Evolutionary conservation across 2,888 invertebrate genomes (phyloP).

Genomic region (Catocala sponsa): DNA sequence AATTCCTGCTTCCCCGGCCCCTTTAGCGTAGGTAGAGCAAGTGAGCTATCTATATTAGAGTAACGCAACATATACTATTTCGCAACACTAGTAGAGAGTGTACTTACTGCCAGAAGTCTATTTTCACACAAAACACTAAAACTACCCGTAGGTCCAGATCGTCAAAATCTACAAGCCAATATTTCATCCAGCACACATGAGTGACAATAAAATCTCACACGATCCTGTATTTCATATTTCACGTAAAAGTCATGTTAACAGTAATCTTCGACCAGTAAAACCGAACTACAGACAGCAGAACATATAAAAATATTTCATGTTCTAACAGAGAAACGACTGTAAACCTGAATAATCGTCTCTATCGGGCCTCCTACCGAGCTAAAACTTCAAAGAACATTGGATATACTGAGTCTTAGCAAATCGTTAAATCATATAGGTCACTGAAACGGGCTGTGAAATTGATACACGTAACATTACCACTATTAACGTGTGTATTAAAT

Average conservation of each 20-base stretch:
- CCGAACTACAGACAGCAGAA: background rate
- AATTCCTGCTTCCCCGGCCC: too few species aligned
- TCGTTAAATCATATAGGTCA: slow-evolving; percentile 40
- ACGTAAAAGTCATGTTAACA: slow-evolving; percentile 3
- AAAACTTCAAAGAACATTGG: slow-evolving; percentile 41
- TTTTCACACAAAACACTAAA: too few species aligned
- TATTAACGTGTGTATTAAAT: slow-evolving; percentile 20
- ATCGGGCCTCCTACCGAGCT: slow-evolving; percentile 16
- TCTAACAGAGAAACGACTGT: slow-evolving; percentile 21
- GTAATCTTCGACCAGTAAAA: background rate
- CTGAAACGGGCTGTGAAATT: slow-evolving; percentile 41
- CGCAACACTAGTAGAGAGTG: too few species aligned
- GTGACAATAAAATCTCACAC: background rate
- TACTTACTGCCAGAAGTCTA: too few species aligned
- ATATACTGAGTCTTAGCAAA: slow-evolving; percentile 27
- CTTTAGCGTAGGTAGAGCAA: too few species aligned
- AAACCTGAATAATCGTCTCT: slow-evolving; percentile 17
- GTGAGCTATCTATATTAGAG: too few species aligned
- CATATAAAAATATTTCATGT: slow-evolving; percentile 7
- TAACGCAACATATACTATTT: too few species aligned
- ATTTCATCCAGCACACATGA: background rate
- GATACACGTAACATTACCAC: slow-evolving; percentile 25
- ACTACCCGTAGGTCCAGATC: too few species aligned
- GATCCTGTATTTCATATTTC: background rate
- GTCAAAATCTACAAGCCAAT: background rate